These are phyloP conservation scores for Colletes gigas DNA, from an alignment of 1,140 invertebrate genomes.

Conservation along the genomic window DNA sequence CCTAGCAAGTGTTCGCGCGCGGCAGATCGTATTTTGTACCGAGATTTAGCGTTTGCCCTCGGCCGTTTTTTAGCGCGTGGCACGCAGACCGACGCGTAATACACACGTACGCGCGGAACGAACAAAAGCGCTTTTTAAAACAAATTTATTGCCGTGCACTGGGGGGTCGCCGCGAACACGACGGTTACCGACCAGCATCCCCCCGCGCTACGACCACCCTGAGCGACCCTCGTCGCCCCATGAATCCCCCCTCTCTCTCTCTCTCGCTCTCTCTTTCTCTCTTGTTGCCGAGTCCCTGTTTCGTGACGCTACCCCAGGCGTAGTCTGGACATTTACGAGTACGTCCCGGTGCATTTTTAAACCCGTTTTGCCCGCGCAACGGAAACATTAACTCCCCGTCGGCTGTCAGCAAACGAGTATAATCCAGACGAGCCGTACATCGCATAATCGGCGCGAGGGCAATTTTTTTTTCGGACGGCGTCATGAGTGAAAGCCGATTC, in stretches of 20 bases:
- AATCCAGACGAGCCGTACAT: conserved; percentile 52
- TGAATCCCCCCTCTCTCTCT: not conserved
- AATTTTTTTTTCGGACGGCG: conserved; percentile 24
- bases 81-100: conserved; percentile 43
- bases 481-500: conserved; percentile 24
- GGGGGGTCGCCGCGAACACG: conserved; percentile 57
- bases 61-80: conserved; percentile 31
- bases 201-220: not conserved
- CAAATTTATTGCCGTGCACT: conserved; percentile 66
- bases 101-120: conserved; percentile 37
- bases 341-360: conserved; percentile 60
- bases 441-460: conserved; percentile 48
- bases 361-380: conserved; percentile 16
- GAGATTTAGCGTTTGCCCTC: conserved; percentile 47
- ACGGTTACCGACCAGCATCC: conserved; percentile 45
- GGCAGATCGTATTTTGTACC: conserved; percentile 39
- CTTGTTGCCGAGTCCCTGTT: conserved; percentile 23
- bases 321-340: conserved; percentile 62
- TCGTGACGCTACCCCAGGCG: conserved; percentile 29
- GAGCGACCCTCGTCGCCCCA: not conserved
- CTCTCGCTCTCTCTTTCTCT: conserved; percentile 4
- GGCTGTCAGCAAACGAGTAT: conserved; percentile 41
- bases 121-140: conserved; percentile 73
- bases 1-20: not conserved
- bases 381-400: conserved; percentile 52